A percentile compares a stretch with the other conserved stretches of the same genome.
phyloP scores from a whole-genome alignment of 2,797 vertebrate genomes.

The Sebastes steindachneri region DNA sequence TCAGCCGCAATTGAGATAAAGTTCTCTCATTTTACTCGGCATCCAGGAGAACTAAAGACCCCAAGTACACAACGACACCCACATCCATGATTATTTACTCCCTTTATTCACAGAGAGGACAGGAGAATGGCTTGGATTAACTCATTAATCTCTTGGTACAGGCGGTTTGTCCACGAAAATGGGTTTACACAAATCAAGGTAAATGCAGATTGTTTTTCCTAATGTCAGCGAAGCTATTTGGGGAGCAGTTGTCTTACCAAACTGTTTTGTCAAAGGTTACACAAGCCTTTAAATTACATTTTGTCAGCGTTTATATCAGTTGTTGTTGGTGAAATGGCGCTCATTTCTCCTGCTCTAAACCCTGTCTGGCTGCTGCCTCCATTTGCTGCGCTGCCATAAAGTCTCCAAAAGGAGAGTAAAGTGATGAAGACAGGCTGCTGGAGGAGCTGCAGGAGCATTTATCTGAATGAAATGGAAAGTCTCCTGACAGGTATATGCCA shows the following conservation, averaged over 20 bases:
- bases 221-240: constrained; percentile 68
- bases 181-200: constrained; percentile 75
- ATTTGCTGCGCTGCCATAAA: constrained; percentile 73
- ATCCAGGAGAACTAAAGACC: constrained; percentile 60
- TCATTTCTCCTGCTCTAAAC: constrained; percentile 61
- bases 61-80: constrained; percentile 69
- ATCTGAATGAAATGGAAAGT: constrained; percentile 76
- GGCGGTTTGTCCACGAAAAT: constrained; percentile 68
- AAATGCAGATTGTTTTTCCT: constrained; percentile 67
- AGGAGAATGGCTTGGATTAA: constrained; percentile 72
- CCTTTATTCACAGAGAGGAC: constrained; percentile 64
- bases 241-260: constrained; percentile 44
- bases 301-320: constrained; percentile 63
- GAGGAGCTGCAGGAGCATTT: constrained; percentile 66
- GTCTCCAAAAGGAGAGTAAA: constrained; percentile 70
- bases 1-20: constrained; percentile 78
- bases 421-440: constrained; percentile 63
- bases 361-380: constrained; percentile 53
- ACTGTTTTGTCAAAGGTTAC: constrained; percentile 72
- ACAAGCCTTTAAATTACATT: constrained; percentile 71
- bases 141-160: constrained; percentile 75
- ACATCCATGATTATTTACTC: constrained; percentile 70
- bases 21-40: constrained; percentile 68
- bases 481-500: constrained; percentile 66
- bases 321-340: constrained; percentile 52